Evolutionary conservation across 2,888 invertebrate species (phyloP), one percentile per base, ranked within the genome.

Genomic region (Nomada hirtipes): DNA sequence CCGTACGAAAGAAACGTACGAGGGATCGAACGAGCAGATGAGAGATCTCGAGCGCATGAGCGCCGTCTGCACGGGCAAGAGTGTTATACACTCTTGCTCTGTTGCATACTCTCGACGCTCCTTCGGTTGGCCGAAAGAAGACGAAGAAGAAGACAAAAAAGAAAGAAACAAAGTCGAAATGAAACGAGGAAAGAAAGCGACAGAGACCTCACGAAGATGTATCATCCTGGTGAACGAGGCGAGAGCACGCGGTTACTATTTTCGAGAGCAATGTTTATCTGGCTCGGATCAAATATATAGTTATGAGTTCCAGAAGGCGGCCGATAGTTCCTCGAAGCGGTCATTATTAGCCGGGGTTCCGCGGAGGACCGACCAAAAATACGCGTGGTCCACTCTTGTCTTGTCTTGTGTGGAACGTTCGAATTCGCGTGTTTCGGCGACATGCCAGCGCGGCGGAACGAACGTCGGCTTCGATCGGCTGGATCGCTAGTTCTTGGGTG

Each of bases 241-340:
- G 60, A 26, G 18, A 42, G 63, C 67, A 52, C 53, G 47, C 63
- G 76, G 68, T 79, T 84, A 88, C 90, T 90, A 90, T 90, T 90
- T 90, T 88, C 80, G 89, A 87, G 80, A 84, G 83, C 84, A 81
- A 84, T 91, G 91, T 91, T 92, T 92, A 92, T 93, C 92, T 91
- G 91, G 89, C 91, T 91, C 88, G 91, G 89, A 92, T 92, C 89
- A 90, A 90, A 89, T 91, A 91, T 92, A 92, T 91, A 90, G 91
- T 92, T 92, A 92, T 91, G 92, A 91, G 89, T 92, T 92, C 92
- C 92, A 92, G 92, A 92, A 92, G 92, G 92, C 90, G 88, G 79
- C 85, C 90, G 90, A 92, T 92, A 90, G 90, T 92, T 92, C 92
- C 85, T 86, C 90, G 92, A 92, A 92, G 89, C 89, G 89, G 90